These are phyloP conservation scores for Synanthedon formicaeformis DNA, from an alignment of 2,888 invertebrate genomes.

Conservation along the genomic window DNA sequence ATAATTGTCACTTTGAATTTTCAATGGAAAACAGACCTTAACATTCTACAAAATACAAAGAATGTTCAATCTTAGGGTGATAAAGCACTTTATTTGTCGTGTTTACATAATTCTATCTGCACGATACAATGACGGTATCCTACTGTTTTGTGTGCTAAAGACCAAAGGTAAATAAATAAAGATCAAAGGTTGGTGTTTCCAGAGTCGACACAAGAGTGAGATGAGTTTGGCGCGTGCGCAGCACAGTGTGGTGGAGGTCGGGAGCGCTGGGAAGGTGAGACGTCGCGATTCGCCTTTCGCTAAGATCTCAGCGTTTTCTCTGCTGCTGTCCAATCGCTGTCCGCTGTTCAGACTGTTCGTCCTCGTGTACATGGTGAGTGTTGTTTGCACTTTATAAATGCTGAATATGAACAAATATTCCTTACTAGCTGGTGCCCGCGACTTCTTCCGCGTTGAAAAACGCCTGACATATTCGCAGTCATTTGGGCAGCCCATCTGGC, in stretches of 20 bases:
- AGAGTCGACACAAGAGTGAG: constrained; percentile 35
- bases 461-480: too few relatives aligned
- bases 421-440: too few relatives aligned
- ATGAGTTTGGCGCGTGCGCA: constrained; percentile 18
- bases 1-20: too few relatives aligned
- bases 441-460: too few relatives aligned
- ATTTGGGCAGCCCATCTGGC: too few relatives aligned
- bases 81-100: too few relatives aligned
- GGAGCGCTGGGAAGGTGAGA: background rate
- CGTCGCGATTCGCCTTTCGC: constrained; percentile 14
- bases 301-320: constrained; percentile 64
- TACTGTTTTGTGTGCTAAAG: background rate
- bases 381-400: too few relatives aligned
- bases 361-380: constrained; percentile 83
- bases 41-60: too few relatives aligned
- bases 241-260: constrained; percentile 34
- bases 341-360: constrained; percentile 85
- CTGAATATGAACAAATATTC: too few relatives aligned
- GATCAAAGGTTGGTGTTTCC: constrained; percentile 5
- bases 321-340: constrained; percentile 76
- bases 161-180: background rate
- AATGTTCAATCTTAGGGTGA: too few relatives aligned
- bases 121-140: background rate
- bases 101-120: too few relatives aligned
- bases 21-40: too few relatives aligned